A percentile compares a stretch with the other conserved stretches of the same genome.
Conservation (phyloP, 2,797 vertebrate genomes). For the Garrulus glandarius region DNA sequence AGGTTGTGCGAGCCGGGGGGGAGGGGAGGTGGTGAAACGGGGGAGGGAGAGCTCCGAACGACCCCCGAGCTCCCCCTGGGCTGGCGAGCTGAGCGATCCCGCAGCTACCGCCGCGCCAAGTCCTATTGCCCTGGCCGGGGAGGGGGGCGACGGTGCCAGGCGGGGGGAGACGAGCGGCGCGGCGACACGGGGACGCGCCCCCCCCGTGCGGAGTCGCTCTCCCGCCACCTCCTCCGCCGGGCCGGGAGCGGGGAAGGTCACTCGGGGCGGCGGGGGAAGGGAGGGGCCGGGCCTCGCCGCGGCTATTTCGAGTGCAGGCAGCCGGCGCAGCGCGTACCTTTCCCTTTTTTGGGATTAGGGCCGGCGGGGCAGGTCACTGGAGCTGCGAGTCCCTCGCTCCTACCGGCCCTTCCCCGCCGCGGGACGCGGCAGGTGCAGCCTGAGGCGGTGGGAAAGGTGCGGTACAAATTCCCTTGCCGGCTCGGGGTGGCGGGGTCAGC, state of each 20-base stretch:
- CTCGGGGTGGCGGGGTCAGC: neutral
- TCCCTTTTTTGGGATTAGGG: conserved; percentile 76
- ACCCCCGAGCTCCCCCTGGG: accelerated
- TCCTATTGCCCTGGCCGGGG: neutral
- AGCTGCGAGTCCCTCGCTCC: neutral
- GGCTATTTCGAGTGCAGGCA: conserved; percentile 81
- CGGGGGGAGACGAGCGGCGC: neutral
- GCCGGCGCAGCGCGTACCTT: conserved; percentile 71
- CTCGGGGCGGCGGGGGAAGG: neutral
- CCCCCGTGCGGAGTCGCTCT: neutral
- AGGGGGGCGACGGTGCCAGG: neutral
- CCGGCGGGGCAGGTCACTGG: neutral
- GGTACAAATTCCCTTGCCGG: no score
- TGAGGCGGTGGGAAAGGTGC: neutral
- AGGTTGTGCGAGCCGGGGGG: conserved; percentile 72
- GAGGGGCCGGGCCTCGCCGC: conserved; percentile 73
- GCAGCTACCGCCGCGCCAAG: accelerated
- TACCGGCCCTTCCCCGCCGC: neutral
- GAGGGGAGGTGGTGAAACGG: neutral
- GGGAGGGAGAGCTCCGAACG: neutral
- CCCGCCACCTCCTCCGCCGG: neutral
- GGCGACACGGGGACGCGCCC: neutral
- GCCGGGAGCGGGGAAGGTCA: conserved; percentile 12
- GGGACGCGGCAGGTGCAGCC: neutral
- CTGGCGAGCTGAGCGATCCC: no score